Evolutionary conservation across 1,140 invertebrate species (phyloP).

Genomic region (Drosophila melanogaster): DNA sequence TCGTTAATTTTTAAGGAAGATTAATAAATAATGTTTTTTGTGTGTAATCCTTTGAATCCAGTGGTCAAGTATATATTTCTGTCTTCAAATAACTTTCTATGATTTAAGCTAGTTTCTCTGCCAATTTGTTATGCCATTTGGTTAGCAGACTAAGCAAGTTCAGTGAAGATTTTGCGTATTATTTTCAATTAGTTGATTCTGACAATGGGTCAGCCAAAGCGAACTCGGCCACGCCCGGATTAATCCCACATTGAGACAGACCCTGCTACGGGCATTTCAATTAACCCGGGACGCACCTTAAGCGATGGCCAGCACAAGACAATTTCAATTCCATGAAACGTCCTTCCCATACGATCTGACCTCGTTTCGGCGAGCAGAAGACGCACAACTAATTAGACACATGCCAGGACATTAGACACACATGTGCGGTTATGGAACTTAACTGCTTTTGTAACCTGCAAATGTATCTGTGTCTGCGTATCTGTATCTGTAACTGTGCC

Average conservation of each 20-base stretch:
- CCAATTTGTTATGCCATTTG: background rate
- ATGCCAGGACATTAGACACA: slow-evolving; percentile 65
- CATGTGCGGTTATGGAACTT: slow-evolving; percentile 21
- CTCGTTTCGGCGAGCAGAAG: slow-evolving; percentile 66
- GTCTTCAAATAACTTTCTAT: no score
- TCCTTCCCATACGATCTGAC: slow-evolving; percentile 65
- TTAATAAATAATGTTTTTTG: background rate
- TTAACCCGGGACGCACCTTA: slow-evolving; percentile 77
- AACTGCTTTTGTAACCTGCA: slow-evolving; percentile 14
- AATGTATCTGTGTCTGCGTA: slow-evolving; percentile 20
- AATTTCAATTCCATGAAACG: slow-evolving; percentile 62
- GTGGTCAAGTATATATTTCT: no score
- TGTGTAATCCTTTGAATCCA: no score
- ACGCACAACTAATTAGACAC: slow-evolving; percentile 83
- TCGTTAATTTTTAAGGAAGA: slow-evolving; percentile 23
- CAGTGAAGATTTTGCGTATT: slow-evolving; percentile 59
- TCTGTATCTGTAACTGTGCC: slow-evolving; percentile 15
- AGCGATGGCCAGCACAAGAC: slow-evolving; percentile 55
- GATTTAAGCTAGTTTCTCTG: background rate
- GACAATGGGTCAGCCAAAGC: slow-evolving; percentile 52
- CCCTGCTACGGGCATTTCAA: slow-evolving; percentile 70
- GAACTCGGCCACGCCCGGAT: slow-evolving; percentile 49
- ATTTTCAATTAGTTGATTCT: slow-evolving; percentile 63
- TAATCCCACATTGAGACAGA: slow-evolving; percentile 58
- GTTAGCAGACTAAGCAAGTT: slow-evolving; percentile 1